Percentiles rank a stretch among this genome's conserved stretches.
Evolutionary conservation across 2,113 vertebrate genomes (phyloP).

Genomic region (Engraulis encrasicolus): DNA sequence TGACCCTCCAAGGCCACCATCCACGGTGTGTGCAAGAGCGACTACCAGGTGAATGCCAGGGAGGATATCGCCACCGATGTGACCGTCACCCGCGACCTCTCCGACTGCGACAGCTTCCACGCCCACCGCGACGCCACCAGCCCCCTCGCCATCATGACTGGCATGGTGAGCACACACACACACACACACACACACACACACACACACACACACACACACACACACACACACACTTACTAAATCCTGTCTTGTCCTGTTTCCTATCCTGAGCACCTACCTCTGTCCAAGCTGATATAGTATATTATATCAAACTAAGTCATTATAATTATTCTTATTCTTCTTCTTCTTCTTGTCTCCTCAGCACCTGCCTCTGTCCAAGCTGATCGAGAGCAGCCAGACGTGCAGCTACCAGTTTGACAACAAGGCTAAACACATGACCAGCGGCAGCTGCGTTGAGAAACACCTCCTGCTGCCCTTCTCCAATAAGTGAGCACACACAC

Average conservation of each 20-base stretch:
- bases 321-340: no score
- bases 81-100: constrained; percentile 80
- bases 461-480: constrained; percentile 86
- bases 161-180: constrained; percentile 73
- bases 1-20: constrained; percentile 77
- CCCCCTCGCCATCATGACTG: constrained; percentile 85
- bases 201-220: not conserved
- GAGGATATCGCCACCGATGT: constrained; percentile 78
- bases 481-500: constrained; percentile 73
- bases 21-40: constrained; percentile 83
- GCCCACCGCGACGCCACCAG: constrained; percentile 77
- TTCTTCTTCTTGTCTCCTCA: constrained; percentile 54
- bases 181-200: not conserved
- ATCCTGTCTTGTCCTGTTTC: not conserved
- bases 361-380: constrained; percentile 75
- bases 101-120: constrained; percentile 76
- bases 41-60: constrained; percentile 72
- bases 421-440: constrained; percentile 82
- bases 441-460: constrained; percentile 83
- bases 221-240: not conserved
- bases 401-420: constrained; percentile 86
- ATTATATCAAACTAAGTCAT: no score
- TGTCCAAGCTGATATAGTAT: no score
- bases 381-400: constrained; percentile 84
- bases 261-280: not conserved